Evolutionary conservation across 1,140 invertebrate genomes (phyloP), one percentile per base, ranked within the genome.

Genomic region (Palaemon carinicauda): DNA sequence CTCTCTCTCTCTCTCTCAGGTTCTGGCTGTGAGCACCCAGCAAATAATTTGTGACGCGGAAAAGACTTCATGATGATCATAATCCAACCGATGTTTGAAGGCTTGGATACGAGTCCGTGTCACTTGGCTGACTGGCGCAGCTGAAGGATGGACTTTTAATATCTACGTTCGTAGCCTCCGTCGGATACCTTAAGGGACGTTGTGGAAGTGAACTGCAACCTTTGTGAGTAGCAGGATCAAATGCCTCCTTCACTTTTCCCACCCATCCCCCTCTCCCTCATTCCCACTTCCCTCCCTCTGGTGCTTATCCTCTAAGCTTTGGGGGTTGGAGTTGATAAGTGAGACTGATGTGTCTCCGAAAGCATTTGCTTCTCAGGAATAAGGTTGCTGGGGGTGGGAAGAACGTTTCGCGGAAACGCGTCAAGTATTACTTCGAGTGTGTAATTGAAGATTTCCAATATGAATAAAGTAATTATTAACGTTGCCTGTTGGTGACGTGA

Each of bases 111-210:
- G 31, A 50, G 60, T 50, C 69, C 60, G 65, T 71, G 80, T 82
- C 80, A 77, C 82, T 53, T 51, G 65, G 27, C 52, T 77, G 74
- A 74, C 54, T 50, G 21, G 53, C 29, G 73, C 24, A 52, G 73
- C 73, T 83, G 82, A 83, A 24, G 82, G 73, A 83, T 83, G 52
- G 82, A 60, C 52, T 83, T 74, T 83, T 83, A 75, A 83, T 83
- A 53, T 31, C 9, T 83, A 73, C 41, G 82, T 83, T 31, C 52
- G 50, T 53, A 71, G 53, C 51, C 69, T 65, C 81, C 81, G 52
- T 53, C 81, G 69, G 69, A 71, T 27, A 74, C 27, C 69, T 50
- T 27, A 51, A 51, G 80, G 60, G 31, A 41, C 41, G 41, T 21
- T 21, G 73, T 33, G 15, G 69, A 27, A 29, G 33, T 15, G 69